Evolutionary conservation across 2,888 invertebrate species (phyloP).

Genomic region (Crepidodera aurea): DNA sequence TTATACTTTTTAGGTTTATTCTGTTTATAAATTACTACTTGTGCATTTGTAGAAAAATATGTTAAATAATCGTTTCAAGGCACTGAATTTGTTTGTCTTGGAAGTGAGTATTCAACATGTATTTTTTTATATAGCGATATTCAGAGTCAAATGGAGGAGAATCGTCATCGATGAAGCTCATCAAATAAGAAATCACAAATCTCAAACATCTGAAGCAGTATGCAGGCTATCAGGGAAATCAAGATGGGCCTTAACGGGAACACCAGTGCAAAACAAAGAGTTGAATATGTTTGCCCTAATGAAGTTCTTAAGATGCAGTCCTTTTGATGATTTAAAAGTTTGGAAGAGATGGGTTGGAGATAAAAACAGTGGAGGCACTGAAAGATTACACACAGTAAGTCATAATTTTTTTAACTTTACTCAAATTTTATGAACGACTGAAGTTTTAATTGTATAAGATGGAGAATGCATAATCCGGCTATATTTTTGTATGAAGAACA

Average conservation of each 20-base stretch:
- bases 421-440: too few relatives aligned
- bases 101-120: too few relatives aligned
- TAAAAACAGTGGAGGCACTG: slow-evolving; percentile 78
- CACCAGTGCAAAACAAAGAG: slow-evolving; percentile 95
- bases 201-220: slow-evolving; percentile 75
- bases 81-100: too few relatives aligned
- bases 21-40: too few relatives aligned
- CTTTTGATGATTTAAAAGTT: slow-evolving; percentile 86
- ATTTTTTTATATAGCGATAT: too few relatives aligned
- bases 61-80: too few relatives aligned
- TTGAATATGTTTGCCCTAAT: slow-evolving; percentile 80
- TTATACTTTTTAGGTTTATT: too few relatives aligned
- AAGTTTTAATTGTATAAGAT: too few relatives aligned
- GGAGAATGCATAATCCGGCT: too few relatives aligned
- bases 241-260: slow-evolving; percentile 91
- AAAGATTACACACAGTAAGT: slow-evolving; percentile 75
- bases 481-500: too few relatives aligned
- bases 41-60: too few relatives aligned
- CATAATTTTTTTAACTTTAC: too few relatives aligned
- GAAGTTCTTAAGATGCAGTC: slow-evolving; percentile 85
- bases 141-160: slow-evolving; percentile 81
- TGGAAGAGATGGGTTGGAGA: slow-evolving; percentile 95
- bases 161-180: slow-evolving; percentile 95
- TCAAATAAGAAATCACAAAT: slow-evolving; percentile 87
- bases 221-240: slow-evolving; percentile 69